phyloP scores from a whole-genome alignment of 2,888 invertebrate species.

The Cephus rjabovi region DNA sequence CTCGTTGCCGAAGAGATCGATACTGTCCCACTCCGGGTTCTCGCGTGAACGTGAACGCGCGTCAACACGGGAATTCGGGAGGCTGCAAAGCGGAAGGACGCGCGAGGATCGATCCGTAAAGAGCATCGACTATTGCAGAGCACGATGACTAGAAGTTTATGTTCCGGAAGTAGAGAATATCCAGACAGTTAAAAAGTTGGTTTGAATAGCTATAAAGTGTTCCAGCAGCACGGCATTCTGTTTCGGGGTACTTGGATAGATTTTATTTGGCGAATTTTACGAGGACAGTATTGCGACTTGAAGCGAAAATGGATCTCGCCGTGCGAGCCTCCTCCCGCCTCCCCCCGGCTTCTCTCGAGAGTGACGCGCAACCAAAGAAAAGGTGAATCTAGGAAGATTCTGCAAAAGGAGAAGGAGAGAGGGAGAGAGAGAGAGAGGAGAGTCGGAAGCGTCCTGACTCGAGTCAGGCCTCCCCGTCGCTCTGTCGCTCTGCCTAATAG shows the following conservation, averaged over 20 bases:
- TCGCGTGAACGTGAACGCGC: constrained; percentile 2
- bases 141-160: constrained; percentile 35
- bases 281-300: constrained; percentile 33
- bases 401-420: too few species aligned
- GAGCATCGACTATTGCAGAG: too few species aligned
- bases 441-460: background rate
- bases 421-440: too few species aligned
- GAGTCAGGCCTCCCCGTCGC: background rate
- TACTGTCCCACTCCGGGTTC: constrained; percentile 17
- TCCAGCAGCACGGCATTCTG: constrained; percentile 47
- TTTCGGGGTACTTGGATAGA: constrained; percentile 44
- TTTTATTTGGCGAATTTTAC: constrained; percentile 51
- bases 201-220: constrained; percentile 53
- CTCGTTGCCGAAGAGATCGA: constrained; percentile 24
- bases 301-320: background rate
- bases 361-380: too few species aligned
- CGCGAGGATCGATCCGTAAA: too few species aligned
- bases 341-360: too few species aligned
- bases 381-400: too few species aligned
- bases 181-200: constrained; percentile 52
- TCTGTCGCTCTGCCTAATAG: background rate
- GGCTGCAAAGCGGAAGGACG: too few species aligned
- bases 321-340: too few species aligned
- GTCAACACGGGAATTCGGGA: background rate
- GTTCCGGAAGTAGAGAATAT: constrained; percentile 46